Base-by-base conservation (phyloP, 2,113 vertebrate species). In the Synodontis membranacea region DNA sequence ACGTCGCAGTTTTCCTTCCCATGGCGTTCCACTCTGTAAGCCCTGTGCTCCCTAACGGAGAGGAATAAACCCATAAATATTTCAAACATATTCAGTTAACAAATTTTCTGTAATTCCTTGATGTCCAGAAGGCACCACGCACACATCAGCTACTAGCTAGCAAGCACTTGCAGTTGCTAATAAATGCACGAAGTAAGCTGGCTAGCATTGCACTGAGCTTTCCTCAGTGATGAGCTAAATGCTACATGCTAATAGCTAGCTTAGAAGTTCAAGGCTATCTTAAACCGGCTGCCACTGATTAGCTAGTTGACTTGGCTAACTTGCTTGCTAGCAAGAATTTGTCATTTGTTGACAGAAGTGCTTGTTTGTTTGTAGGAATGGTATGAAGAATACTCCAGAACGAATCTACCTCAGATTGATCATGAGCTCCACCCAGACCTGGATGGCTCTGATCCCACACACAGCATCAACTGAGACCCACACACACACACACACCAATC, bases 381-480 rank as follows among this genome's bases (percentile, higher is more conserved):
- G 98, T 98, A 97, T 52, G 94, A 96, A 84, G 97, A 99, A 85
- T 97, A 96, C 60, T 95, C 97, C 58, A 94, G 92, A 62, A 93
- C 96, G 87, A 96, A 95, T 80, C 94, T 96, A 78, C 84, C 91
- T 34, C 93, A 96, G 70, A 60, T 88, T 3, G 95, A 95, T 84
- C 88, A 89, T 88, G 89, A 84, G 46, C 78, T 86, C 0, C 94
- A 84, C 86, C 93, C 14, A 56, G 90, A 91, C 17, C 84, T 90
- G 72, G 93, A 96, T 85, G 91, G 88, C 83, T 91, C 93, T 0
- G 62, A 95, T 17, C 95, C 94, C 9, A 95, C 94, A 89, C 94
- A 95, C 91, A 94, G 93, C 92, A 95, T 96, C 92, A 92, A 94
- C 91, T 94, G 89, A 93, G 6, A 74, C 86, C 80, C 64, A 86